Evolutionary conservation across 2,113 vertebrate species (phyloP).

Genomic region (Leptosomus discolor): DNA sequence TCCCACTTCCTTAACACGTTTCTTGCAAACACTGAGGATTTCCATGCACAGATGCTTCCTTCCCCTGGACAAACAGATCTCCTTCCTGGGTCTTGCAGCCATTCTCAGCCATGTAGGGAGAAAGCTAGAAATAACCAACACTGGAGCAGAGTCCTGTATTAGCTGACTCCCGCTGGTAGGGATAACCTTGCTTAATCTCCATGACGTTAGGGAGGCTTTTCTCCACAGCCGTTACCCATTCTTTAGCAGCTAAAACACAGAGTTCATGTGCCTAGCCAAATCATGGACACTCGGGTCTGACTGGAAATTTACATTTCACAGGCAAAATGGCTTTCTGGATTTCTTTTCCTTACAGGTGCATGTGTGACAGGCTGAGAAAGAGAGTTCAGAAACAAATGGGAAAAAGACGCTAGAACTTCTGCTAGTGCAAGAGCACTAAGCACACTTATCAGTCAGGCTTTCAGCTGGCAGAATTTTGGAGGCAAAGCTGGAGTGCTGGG

Average conservation of each 20-base stretch:
- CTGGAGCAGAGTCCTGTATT: neutral
- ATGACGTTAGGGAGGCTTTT: neutral
- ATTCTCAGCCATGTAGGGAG: neutral
- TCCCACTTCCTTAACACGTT: neutral
- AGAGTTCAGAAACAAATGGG: neutral
- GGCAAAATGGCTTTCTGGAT: neutral
- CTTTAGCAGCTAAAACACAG: neutral
- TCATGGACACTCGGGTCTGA: fast-evolving
- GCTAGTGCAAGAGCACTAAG: neutral
- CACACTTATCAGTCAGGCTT: neutral
- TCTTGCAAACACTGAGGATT: neutral
- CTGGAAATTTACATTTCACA: neutral
- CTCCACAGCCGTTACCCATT: neutral
- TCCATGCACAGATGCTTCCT: neutral
- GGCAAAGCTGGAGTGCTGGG: neutral
- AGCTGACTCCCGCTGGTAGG: neutral
- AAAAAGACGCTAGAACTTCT: fast-evolving
- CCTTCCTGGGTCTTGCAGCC: neutral
- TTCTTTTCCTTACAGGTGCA: neutral
- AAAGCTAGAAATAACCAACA: neutral
- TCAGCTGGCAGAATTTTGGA: neutral
- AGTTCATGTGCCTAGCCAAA: neutral
- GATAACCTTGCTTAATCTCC: neutral
- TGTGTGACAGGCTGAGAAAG: neutral
- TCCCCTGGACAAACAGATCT: neutral